Evolutionary conservation across 2,888 invertebrate species (phyloP).

Genomic region (Hemicrepidius hirtus): DNA sequence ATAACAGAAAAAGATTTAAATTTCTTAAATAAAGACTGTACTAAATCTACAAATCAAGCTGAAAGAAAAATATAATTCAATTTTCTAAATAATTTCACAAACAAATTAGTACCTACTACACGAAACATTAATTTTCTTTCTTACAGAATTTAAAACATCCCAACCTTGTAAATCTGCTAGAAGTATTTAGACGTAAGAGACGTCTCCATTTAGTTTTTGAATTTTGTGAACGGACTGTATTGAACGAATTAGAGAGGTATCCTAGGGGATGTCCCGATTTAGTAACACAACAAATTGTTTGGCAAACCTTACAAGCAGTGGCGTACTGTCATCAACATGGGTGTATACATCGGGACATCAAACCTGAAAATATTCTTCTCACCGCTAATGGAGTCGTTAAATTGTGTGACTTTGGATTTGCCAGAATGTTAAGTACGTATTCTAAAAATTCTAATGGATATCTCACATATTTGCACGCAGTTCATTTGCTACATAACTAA

Average conservation of each 20-base stretch:
- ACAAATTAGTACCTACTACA: no score
- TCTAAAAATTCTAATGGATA: no score
- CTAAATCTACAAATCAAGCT: no score
- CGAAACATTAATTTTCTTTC: slow-evolving; percentile 19
- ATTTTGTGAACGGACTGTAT: slow-evolving; percentile 97
- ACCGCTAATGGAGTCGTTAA: slow-evolving; percentile 96
- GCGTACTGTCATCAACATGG: slow-evolving; percentile 98
- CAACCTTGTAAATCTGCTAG: slow-evolving; percentile 96
- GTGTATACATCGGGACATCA: slow-evolving; percentile 97
- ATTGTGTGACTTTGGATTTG: slow-evolving; percentile 99
- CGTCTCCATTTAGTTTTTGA: slow-evolving; percentile 98
- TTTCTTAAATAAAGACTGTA: no score
- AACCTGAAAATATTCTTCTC: slow-evolving; percentile 98
- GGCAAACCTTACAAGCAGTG: slow-evolving; percentile 96
- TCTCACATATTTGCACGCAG: no score
- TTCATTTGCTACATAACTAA: no score
- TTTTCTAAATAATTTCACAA: no score
- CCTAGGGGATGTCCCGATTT: slow-evolving; percentile 94
- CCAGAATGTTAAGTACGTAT: slow-evolving; percentile 90
- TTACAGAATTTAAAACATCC: slow-evolving; percentile 97
- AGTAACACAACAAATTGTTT: slow-evolving; percentile 92
- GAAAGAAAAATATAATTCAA: no score
- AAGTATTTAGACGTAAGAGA: slow-evolving; percentile 96
- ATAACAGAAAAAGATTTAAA: no score
- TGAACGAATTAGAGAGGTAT: slow-evolving; percentile 96